Evolutionary conservation across 2,113 vertebrate genomes (phyloP), one percentile per base, ranked within the genome.

Genomic region (Felis catus): DNA sequence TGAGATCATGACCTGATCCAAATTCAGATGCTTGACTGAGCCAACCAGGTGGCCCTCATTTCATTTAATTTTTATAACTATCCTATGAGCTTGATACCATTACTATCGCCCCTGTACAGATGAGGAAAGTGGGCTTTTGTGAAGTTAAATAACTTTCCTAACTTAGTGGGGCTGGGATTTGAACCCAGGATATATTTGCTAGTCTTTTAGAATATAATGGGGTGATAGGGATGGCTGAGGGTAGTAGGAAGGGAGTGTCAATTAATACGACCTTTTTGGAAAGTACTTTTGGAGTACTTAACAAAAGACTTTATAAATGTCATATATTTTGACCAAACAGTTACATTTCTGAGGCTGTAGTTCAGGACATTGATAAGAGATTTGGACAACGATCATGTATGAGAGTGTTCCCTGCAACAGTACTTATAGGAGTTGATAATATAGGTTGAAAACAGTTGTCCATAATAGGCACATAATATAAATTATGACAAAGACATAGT

Each of bases 221-320:
- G 31, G 7, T 78, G 19, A 61, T 12, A 15, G 3, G 23, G n/a
- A 7, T 76, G 48, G 15, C 81, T 55, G 41, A 65, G 14, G 36
- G n/a, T 23, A 61, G 36, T 1, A 66, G 48, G 39, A 68, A 66
- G 33, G 41, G 27, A 41, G 2, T 71, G 25, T 39, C 36, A 74
- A 66, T 68, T 63, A 90, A 79, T 55, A 23, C 0, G 21, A 61
- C 25, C 13, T 53, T 96, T 81, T 39, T 79, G 41, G 51, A 89
- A 92, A 96, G n/a, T 76, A 41, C 11, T 94, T 90, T 89, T 84
- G n/a, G 89, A 92, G 71, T 87, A 83, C 25, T 78, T 73, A 79
- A 36, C 55, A 74, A 73, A 94, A 65, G 6, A 1, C 14, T 90
- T 86, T 63, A 18, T 83, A 95, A 88, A 73, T 27, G 33, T 39